Conservation (phyloP, 2,888 invertebrate genomes). For the Pheosia tremula region DNA sequence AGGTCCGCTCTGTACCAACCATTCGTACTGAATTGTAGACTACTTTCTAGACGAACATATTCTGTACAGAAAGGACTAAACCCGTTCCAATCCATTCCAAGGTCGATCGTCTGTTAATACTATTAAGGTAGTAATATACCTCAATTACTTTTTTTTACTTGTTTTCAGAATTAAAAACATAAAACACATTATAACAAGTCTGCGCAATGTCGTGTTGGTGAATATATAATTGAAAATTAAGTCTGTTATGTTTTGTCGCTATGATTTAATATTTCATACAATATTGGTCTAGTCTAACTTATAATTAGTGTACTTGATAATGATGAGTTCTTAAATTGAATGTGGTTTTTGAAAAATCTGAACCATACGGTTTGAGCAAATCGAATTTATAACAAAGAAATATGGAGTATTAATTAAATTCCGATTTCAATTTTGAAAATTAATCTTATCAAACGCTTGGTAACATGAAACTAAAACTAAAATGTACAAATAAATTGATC, state of each 20-base stretch:
- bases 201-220: slow-evolving; percentile 17
- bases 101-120: too few relatives aligned
- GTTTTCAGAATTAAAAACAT: slow-evolving; percentile 1
- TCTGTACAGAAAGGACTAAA: too few relatives aligned
- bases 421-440: slow-evolving; percentile 9
- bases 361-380: slow-evolving; percentile 35
- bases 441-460: slow-evolving; percentile 12
- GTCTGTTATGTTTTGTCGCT: slow-evolving; percentile 21
- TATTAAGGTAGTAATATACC: too few relatives aligned
- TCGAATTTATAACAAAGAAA: slow-evolving; percentile 13
- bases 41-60: too few relatives aligned
- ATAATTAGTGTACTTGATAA: slow-evolving; percentile 16
- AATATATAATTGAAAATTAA: slow-evolving; percentile 10
- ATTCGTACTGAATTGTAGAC: too few relatives aligned
- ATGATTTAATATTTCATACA: slow-evolving; percentile 22
- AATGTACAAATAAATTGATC: slow-evolving; percentile 75
- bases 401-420: slow-evolving; percentile 5
- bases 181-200: not conserved
- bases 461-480: slow-evolving; percentile 35
- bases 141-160: too few relatives aligned
- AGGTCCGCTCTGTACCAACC: too few relatives aligned
- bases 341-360: slow-evolving; percentile 15
- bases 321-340: slow-evolving; percentile 1
- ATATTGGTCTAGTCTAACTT: slow-evolving; percentile 30
- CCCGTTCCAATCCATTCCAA: too few relatives aligned